Conservation (phyloP, 2,888 invertebrate genomes). For the Dyspetes luteomarginatus region DNA sequence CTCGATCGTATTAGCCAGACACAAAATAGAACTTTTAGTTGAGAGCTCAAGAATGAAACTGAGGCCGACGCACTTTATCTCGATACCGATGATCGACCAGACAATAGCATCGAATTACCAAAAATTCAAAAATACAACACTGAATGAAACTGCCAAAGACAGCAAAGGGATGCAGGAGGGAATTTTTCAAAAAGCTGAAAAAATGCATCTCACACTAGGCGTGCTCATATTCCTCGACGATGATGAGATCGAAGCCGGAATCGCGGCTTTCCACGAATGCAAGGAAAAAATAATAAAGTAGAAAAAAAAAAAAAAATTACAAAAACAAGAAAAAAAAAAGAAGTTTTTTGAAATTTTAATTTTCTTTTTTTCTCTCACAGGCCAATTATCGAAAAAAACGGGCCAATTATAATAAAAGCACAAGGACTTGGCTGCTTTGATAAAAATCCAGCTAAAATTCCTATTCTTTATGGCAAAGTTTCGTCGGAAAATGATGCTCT, state of each 20-base stretch:
- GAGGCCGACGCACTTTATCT: conserved; percentile 93
- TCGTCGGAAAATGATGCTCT: conserved; percentile 83
- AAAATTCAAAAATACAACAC: conserved; percentile 86
- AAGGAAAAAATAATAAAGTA: conserved; percentile 87
- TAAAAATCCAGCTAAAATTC: conserved; percentile 93
- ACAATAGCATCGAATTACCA: conserved; percentile 87
- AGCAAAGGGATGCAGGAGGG: conserved; percentile 88
- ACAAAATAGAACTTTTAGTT: conserved; percentile 90
- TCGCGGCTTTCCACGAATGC: conserved; percentile 87
- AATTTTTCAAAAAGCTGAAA: conserved; percentile 89
- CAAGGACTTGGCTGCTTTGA: conserved; percentile 94
- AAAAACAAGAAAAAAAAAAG: no score
- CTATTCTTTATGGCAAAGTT: conserved; percentile 92
- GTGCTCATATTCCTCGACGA: conserved; percentile 91
- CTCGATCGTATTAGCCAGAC: conserved; percentile 86
- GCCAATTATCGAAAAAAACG: conserved; percentile 81
- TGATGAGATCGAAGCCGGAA: conserved; percentile 88
- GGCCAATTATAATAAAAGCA: conserved; percentile 86
- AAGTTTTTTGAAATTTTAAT: conserved; percentile 27
- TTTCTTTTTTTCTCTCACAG: conserved; percentile 82
- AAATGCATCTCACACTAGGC: conserved; percentile 93
- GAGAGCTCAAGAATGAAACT: conserved; percentile 89
- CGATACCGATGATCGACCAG: conserved; percentile 88
- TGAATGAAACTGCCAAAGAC: conserved; percentile 82
- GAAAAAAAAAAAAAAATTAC: conserved; percentile 55